phyloP scores from a whole-genome alignment of 2,888 invertebrate genomes.

The Amblyjoppa fuscipennis region DNA sequence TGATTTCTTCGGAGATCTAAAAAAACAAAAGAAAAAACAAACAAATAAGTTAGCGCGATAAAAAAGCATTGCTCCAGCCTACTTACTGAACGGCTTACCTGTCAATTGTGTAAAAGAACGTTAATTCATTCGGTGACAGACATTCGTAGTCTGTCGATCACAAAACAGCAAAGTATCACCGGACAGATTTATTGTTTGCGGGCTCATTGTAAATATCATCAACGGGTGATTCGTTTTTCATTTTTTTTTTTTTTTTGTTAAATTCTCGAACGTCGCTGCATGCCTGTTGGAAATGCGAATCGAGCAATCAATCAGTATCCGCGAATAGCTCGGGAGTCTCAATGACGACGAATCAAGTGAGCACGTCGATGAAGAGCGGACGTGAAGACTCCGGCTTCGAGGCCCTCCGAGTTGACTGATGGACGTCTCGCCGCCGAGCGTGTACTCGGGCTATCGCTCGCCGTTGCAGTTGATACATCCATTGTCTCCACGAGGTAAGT shows the following conservation, averaged over 20 bases:
- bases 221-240: conserved; percentile 15
- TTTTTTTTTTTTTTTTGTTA: not conserved
- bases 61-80: not conserved
- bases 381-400: conserved; percentile 64
- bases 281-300: conserved; percentile 20
- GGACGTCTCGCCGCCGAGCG: conserved; percentile 74
- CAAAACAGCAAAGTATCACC: conserved; percentile 34
- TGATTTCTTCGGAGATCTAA: conserved; percentile 25
- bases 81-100: conserved; percentile 24
- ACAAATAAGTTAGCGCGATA: not conserved
- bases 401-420: conserved; percentile 75
- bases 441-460: conserved; percentile 71
- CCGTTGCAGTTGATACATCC: conserved; percentile 57
- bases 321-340: conserved; percentile 11
- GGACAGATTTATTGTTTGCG: conserved; percentile 28
- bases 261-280: conserved; percentile 4
- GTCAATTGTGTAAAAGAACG: conserved; percentile 40
- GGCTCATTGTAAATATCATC: conserved; percentile 42
- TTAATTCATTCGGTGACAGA: conserved; percentile 33
- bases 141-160: conserved; percentile 20
- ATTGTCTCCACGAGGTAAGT: conserved; percentile 73
- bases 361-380: conserved; percentile 76
- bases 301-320: conserved; percentile 39
- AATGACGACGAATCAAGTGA: conserved; percentile 78
- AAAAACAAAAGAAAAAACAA: not conserved